phyloP scores from a whole-genome alignment of 2,113 vertebrate species.

The Paracanthobrama guichenoti region DNA sequence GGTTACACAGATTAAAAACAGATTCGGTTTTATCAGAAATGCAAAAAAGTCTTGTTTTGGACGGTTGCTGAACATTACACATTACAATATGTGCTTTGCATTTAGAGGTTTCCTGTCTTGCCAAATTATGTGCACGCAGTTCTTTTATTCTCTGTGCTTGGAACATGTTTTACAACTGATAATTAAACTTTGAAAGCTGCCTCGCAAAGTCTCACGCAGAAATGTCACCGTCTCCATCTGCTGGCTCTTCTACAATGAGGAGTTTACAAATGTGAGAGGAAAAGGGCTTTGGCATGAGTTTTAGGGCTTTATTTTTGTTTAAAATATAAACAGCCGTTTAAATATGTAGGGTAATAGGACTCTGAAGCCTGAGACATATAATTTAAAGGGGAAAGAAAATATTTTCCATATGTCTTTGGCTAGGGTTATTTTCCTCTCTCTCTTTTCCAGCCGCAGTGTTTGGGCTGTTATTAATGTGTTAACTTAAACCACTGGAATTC shows the following conservation, averaged over 20 bases:
- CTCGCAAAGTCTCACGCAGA: neutral
- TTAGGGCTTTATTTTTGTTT: constrained; percentile 46
- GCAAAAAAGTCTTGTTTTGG: constrained; percentile 26
- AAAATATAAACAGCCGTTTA: constrained; percentile 54
- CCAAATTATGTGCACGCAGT: neutral
- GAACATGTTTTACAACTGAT: constrained; percentile 14
- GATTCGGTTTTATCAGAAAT: constrained; percentile 14
- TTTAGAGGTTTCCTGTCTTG: constrained; percentile 6
- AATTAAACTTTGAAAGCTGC: constrained; percentile 33
- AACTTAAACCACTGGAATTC: constrained; percentile 52
- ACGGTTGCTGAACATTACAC: neutral
- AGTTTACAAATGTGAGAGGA: neutral
- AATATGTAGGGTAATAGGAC: constrained; percentile 42
- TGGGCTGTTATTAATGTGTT: constrained; percentile 56
- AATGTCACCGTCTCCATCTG: constrained; percentile 39
- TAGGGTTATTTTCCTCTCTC: constrained; percentile 31
- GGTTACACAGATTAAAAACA: constrained; percentile 38
- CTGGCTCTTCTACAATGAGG: constrained; percentile 1
- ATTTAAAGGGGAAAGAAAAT: constrained; percentile 54
- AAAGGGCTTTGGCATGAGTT: neutral
- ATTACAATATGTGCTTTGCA: neutral
- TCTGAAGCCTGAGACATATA: constrained; percentile 43
- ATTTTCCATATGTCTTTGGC: constrained; percentile 52
- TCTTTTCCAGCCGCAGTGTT: constrained; percentile 31
- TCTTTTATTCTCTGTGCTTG: constrained; percentile 6